phyloP scores from a whole-genome alignment of 2,113 vertebrate genomes.

The Garra rufa region DNA sequence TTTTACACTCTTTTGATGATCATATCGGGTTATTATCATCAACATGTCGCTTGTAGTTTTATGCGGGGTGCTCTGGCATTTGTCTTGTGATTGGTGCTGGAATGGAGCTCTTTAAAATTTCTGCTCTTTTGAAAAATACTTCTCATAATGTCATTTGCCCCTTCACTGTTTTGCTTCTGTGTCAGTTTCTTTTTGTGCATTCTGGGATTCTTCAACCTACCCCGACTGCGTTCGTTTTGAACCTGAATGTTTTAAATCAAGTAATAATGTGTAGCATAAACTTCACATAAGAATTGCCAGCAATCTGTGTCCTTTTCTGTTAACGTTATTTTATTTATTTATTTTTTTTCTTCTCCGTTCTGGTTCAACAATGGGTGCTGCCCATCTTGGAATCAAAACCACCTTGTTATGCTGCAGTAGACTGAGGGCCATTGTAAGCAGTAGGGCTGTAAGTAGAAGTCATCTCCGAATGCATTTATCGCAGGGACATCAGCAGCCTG shows the following conservation, averaged over 20 bases:
- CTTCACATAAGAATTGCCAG: not conserved
- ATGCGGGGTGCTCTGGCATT: not conserved
- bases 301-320: not conserved
- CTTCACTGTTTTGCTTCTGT: not conserved
- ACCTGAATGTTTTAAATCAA: not conserved
- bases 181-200: not conserved
- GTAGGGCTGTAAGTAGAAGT: not conserved
- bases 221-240: not conserved
- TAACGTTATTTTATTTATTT: not conserved
- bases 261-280: not conserved
- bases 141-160: not conserved
- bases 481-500: constrained; percentile 9
- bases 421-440: constrained; percentile 33
- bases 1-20: constrained; percentile 39
- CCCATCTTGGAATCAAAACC: constrained; percentile 7
- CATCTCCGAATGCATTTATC: constrained; percentile 34
- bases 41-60: constrained; percentile 23
- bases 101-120: not conserved
- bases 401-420: not conserved
- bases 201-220: not conserved
- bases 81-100: constrained; percentile 8
- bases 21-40: constrained; percentile 28
- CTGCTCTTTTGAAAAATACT: not conserved
- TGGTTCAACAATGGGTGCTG: not conserved
- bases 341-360: not conserved